Conservation (phyloP, 2,113 vertebrate species). For the Ptyas mucosa region DNA sequence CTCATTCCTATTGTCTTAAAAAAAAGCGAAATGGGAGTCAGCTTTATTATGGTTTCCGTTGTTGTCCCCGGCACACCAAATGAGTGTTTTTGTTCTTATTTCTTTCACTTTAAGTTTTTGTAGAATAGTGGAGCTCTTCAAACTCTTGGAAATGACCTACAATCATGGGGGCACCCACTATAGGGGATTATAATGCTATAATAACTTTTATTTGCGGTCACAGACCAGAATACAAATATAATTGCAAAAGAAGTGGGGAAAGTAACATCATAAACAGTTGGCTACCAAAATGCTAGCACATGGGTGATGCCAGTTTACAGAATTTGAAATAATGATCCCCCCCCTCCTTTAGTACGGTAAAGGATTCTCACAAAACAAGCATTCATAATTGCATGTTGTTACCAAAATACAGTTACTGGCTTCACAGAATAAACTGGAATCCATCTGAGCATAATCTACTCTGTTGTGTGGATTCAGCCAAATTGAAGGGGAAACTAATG, state of each 20-base stretch:
- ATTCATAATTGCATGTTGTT: neutral
- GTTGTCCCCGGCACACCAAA: neutral
- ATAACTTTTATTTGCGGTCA: too few relatives aligned
- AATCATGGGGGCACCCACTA: neutral
- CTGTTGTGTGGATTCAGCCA: neutral
- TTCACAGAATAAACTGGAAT: neutral
- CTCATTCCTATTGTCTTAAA: neutral
- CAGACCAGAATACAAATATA: too few relatives aligned
- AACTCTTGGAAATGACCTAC: neutral
- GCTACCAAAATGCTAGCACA: neutral
- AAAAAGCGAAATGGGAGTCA: neutral
- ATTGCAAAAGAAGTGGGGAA: too few relatives aligned
- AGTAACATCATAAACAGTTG: too few relatives aligned
- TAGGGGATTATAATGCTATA: neutral
- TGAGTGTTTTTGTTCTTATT: neutral
- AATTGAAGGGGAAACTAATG: neutral
- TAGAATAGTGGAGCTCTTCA: neutral
- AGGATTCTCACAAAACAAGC: neutral
- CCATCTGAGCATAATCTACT: neutral
- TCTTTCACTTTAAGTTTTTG: neutral
- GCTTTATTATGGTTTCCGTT: neutral
- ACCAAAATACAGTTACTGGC: neutral
- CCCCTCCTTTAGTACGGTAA: accelerated
- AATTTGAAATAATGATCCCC: neutral
- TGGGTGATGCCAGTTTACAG: neutral